A percentile compares a stretch with the other conserved stretches of the same genome.
phyloP scores from a whole-genome alignment of 2,888 invertebrate genomes.

The Rugalucina vietnamica region DNA sequence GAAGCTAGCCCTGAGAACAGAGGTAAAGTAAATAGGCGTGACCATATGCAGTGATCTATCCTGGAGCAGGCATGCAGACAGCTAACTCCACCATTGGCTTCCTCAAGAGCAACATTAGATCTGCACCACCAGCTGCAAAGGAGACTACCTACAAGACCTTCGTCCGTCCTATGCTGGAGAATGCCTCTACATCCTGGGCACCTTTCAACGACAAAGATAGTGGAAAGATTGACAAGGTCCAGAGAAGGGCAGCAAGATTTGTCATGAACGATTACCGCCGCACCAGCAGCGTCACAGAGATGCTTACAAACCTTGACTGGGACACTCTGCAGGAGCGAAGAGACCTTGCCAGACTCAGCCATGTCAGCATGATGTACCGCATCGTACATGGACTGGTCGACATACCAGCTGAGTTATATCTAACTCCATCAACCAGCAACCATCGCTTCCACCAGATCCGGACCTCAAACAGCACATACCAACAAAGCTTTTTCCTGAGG shows the following conservation, averaged over 20 bases:
- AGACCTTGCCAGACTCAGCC: too few species aligned
- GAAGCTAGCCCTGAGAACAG: background rate
- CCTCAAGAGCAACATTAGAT: background rate
- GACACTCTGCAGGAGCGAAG: too few species aligned
- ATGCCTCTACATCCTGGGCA: background rate
- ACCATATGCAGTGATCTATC: background rate
- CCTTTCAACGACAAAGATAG: background rate
- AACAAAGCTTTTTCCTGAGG: too few species aligned
- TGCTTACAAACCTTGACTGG: background rate
- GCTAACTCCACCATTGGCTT: background rate
- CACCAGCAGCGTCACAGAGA: background rate
- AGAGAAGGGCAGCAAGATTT: background rate
- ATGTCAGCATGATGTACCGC: too few species aligned
- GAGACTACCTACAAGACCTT: too few species aligned
- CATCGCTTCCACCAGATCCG: too few species aligned
- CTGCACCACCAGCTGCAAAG: too few species aligned
- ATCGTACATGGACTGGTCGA: too few species aligned
- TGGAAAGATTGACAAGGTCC: background rate
- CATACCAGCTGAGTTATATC: too few species aligned
- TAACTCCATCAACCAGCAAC: too few species aligned
- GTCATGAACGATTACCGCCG: background rate
- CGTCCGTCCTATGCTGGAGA: background rate
- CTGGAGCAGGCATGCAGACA: conserved; percentile 1
- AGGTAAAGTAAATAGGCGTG: background rate
- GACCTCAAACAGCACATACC: too few species aligned